These are phyloP conservation scores for Andrena bucephala DNA, from an alignment of 2,888 invertebrate species.

Conservation along the genomic window DNA sequence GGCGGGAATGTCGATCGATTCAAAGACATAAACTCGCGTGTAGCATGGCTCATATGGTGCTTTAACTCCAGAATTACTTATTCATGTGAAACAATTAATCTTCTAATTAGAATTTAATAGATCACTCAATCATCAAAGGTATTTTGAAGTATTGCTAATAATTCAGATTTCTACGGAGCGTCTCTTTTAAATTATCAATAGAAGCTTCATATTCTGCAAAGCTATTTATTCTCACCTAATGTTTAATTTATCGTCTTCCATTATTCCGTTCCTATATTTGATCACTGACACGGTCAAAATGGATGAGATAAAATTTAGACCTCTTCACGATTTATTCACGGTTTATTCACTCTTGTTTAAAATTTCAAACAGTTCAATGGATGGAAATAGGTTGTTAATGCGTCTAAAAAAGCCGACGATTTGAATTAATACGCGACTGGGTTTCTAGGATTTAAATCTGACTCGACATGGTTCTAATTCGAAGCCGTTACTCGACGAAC, in stretches of 20 bases:
- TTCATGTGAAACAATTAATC: too few species aligned
- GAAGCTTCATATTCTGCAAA: too few species aligned
- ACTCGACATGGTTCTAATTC: background rate
- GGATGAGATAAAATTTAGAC: background rate
- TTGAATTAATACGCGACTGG: background rate
- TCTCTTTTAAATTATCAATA: too few species aligned
- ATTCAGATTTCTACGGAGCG: too few species aligned
- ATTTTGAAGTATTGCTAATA: too few species aligned
- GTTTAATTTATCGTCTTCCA: too few species aligned
- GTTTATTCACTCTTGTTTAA: background rate
- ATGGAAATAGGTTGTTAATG: background rate
- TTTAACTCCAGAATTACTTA: background rate
- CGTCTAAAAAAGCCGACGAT: background rate
- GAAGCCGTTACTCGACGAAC: background rate
- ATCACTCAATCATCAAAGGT: too few species aligned
- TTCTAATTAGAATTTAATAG: too few species aligned
- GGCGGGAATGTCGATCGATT: slow-evolving; percentile 21
- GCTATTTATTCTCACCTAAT: too few species aligned
- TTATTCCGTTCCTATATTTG: background rate
- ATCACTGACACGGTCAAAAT: background rate
- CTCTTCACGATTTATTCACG: background rate
- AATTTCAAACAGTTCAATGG: background rate
- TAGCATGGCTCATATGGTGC: background rate
- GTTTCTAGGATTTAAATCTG: background rate
- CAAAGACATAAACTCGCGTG: slow-evolving; percentile 9